These are phyloP conservation scores for Cathartes aura DNA, from an alignment of 2,113 vertebrate species.

Conservation along the genomic window DNA sequence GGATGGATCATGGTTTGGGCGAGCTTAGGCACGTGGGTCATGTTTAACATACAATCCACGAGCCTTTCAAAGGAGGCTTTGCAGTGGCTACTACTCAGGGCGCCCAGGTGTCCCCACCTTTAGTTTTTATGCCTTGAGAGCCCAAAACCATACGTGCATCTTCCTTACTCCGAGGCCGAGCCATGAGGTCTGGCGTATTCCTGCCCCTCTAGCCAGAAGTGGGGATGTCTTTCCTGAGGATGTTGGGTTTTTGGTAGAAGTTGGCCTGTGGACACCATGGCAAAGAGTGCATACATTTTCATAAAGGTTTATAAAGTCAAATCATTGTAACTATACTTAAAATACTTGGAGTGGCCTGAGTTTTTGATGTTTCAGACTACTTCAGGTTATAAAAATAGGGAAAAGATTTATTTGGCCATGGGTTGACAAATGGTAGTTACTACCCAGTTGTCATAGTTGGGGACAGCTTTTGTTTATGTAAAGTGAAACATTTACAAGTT, in stretches of 20 bases:
- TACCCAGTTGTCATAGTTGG: neutral
- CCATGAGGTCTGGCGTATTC: neutral
- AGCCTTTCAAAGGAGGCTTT: neutral
- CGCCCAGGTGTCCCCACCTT: neutral
- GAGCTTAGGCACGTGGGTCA: neutral
- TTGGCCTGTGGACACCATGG: neutral
- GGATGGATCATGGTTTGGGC: neutral
- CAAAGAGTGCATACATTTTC: neutral
- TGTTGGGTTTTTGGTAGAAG: neutral
- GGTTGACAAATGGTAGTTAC: neutral
- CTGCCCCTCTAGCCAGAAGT: neutral
- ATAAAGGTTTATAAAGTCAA: neutral
- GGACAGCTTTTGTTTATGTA: neutral
- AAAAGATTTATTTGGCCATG: neutral
- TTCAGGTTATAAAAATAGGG: neutral
- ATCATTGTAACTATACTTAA: fast-evolving
- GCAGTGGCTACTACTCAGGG: neutral
- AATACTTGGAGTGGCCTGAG: neutral
- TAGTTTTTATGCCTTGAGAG: neutral
- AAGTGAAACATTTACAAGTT: neutral
- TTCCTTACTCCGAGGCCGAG: neutral
- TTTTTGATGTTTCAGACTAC: neutral
- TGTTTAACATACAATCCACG: neutral
- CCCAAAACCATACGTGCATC: neutral
- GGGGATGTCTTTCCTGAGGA: neutral